Evolutionary conservation across 2,888 invertebrate genomes (phyloP).

Genomic region (Drosophila paranaensis): DNA sequence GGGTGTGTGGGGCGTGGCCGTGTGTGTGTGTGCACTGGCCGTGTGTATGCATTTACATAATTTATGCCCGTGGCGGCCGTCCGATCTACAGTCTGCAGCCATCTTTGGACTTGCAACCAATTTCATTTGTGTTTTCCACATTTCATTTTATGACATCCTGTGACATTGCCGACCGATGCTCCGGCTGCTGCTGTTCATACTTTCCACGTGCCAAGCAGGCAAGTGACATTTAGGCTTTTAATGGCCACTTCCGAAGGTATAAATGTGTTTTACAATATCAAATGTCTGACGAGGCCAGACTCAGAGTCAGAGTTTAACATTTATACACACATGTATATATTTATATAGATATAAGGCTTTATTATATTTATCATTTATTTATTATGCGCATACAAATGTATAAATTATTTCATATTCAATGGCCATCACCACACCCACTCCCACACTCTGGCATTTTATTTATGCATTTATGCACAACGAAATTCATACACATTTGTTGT

Average conservation of each 20-base stretch:
- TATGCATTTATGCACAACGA: conserved; percentile 65
- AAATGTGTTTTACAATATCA: conserved; percentile 41
- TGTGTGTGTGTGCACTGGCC: conserved; percentile 26
- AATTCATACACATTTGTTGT: conserved; percentile 84
- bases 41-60: conserved; percentile 79
- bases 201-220: conserved; percentile 54
- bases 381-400: conserved; percentile 72
- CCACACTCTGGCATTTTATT: conserved; percentile 46
- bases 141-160: conserved; percentile 74
- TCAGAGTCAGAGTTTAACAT: neutral
- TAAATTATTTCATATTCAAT: conserved; percentile 61
- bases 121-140: conserved; percentile 63
- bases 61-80: conserved; percentile 68
- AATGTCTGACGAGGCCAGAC: neutral
- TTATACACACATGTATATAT: conserved; percentile 1
- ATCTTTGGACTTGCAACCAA: conserved; percentile 48
- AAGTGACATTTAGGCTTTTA: conserved; percentile 66
- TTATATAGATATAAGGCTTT: conserved; percentile 7
- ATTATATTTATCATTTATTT: conserved; percentile 54
- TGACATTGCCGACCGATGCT: conserved; percentile 56
- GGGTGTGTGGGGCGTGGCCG: conserved; percentile 20
- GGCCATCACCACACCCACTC: conserved; percentile 36
- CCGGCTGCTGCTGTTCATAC: conserved; percentile 49
- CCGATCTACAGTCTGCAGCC: conserved; percentile 22
- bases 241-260: conserved; percentile 19